A percentile compares a stretch with the other conserved stretches of the same genome.
These are phyloP conservation scores for Phenganax stokvisi DNA, from an alignment of 92 coral and sea anemone genomes.

Conservation along the genomic window DNA sequence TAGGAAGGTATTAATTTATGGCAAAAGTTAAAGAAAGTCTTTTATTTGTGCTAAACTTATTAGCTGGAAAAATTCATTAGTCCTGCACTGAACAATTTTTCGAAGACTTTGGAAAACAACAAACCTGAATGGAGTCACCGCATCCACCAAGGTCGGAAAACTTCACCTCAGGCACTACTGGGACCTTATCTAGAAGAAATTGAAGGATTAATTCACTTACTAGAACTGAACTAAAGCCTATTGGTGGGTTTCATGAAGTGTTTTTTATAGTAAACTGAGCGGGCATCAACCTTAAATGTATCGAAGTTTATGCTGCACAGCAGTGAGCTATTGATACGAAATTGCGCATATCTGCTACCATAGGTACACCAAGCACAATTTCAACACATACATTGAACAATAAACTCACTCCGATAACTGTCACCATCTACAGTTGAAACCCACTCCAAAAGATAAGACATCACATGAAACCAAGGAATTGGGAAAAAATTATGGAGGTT, in stretches of 20 bases:
- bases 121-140: constrained; percentile 55
- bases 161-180: constrained; percentile 58
- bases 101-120: not conserved
- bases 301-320: too few species aligned
- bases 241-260: not conserved
- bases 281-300: too few species aligned
- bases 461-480: too few species aligned
- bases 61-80: too few species aligned
- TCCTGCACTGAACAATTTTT: not conserved
- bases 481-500: not conserved
- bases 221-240: not conserved
- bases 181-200: constrained; percentile 48
- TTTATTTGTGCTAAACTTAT: not conserved
- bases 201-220: not conserved
- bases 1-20: too few species aligned
- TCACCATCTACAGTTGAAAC: not conserved
- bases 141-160: constrained; percentile 93
- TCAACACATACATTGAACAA: too few species aligned
- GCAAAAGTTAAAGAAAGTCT: too few species aligned
- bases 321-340: too few species aligned
- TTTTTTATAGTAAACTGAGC: not conserved
- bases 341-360: too few species aligned
- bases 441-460: too few species aligned
- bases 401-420: not conserved
- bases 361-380: too few species aligned